Conservation (phyloP, 2,113 vertebrate species). For the Myiopsitta monachus region DNA sequence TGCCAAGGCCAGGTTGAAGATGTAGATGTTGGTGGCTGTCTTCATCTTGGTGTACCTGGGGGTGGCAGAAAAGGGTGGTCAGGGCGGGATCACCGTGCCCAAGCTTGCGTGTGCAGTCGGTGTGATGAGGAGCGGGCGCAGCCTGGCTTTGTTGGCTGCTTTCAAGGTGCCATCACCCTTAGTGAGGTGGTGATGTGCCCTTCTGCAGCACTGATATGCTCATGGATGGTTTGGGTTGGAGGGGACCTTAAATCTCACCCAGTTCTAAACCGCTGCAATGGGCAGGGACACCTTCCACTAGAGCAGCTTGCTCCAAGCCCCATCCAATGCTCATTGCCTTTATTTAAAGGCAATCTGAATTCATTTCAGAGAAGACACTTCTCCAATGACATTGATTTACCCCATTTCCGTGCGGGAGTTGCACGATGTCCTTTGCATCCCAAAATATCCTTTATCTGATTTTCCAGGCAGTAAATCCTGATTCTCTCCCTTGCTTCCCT, state of each 20-base stretch:
- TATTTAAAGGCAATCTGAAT: background rate
- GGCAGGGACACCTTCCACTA: background rate
- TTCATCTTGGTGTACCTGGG: conserved; percentile 97
- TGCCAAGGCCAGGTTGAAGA: conserved; percentile 94
- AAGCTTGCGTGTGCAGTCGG: rapidly evolving
- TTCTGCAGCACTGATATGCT: background rate
- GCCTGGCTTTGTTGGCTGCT: background rate
- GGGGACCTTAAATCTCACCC: background rate
- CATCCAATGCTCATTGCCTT: background rate
- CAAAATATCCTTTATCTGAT: background rate
- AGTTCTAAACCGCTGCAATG: background rate
- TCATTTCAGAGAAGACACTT: background rate
- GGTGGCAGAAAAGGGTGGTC: background rate
- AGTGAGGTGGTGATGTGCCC: background rate
- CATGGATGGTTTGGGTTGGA: background rate
- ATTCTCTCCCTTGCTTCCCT: conserved; percentile 26
- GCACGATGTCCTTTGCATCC: background rate
- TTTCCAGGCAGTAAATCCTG: conserved; percentile 27
- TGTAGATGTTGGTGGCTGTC: conserved; percentile 98
- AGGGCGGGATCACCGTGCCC: background rate
- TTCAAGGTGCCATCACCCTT: rapidly evolving
- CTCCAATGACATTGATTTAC: background rate
- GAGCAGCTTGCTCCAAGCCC: background rate
- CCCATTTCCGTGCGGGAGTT: background rate
- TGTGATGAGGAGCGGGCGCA: background rate